Base-by-base conservation (phyloP, 1,140 invertebrate species). In the Antheraea pernyi region DNA sequence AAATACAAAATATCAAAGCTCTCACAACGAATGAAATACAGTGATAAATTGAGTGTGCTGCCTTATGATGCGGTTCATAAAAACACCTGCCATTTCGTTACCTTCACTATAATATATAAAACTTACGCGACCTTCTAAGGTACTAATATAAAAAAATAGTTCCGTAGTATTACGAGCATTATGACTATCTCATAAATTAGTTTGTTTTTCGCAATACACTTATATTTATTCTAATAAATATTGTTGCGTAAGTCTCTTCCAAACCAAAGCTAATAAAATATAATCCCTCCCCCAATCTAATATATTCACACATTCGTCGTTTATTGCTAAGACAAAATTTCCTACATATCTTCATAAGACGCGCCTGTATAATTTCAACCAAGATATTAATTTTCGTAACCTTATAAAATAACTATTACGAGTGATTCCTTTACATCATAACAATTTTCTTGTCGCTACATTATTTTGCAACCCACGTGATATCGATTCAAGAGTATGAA, bases 61-160 rank as follows among this genome's bases (percentile, higher is more conserved):
- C 16, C 46, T 53, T 53, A 53, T 53, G 46, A 53, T 53, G 16
- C 16, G 46, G 46, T 53, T 16, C 46, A 53, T 19, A 65, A 65
- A 65, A 46, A 65, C 48, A 67, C 65, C 65, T 67, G 65, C 58
- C 65, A 19, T 59, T 59, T 59, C 53, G 22, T 66, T 42, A 37
- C 16, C 39, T 65, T 67, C 58, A 67, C 58, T 48, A 53, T 5
- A 16, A 19, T 42, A 53, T 53, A 59, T 67, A 58, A 67, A 67
- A 18, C 59, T 67, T 67, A 67, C 58, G 65, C 58, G 46, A 18
- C 63, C 46, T 53, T 53, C 7, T 53, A 16, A 53, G 46, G 11
- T 6, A 53, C 46, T 53, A 53, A 16, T 53, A 53, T 53, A 53
- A 53, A 53, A 2, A 16, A 53, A 53, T 53, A 16, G 46, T 53